Evolutionary conservation across 2,113 vertebrate species (phyloP).

Genomic region (Psilopsiagon aymara): DNA sequence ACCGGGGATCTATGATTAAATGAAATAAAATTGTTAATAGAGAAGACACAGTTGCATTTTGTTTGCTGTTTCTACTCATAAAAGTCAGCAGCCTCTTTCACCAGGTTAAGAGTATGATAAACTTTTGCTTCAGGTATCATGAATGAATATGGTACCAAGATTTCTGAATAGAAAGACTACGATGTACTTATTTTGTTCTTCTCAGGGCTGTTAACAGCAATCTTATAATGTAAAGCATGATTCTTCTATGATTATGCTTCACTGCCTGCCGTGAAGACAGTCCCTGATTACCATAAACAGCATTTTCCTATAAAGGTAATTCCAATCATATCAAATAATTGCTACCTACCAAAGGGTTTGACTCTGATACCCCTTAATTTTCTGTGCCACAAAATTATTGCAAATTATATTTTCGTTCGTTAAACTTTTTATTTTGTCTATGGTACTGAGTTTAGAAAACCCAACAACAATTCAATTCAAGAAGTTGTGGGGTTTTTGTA

Average conservation of each 20-base stretch:
- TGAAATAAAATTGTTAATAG: background rate
- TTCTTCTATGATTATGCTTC: background rate
- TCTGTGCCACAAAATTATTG: background rate
- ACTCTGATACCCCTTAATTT: background rate
- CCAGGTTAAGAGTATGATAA: background rate
- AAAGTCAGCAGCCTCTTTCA: background rate
- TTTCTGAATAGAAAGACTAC: background rate
- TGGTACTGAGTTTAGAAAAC: background rate
- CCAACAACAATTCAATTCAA: background rate
- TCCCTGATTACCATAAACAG: background rate
- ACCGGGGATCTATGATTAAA: background rate
- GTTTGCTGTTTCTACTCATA: background rate
- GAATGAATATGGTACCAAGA: background rate
- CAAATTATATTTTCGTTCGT: background rate
- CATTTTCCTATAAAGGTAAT: background rate
- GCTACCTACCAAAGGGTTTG: background rate
- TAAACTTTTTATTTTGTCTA: background rate
- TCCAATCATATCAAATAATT: background rate
- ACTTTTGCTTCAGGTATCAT: background rate
- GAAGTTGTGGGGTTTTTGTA: background rate
- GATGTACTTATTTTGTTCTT: background rate
- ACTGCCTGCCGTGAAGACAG: background rate
- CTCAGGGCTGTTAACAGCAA: background rate
- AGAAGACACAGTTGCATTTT: background rate
- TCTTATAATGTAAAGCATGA: background rate